Conservation (phyloP, 2,113 vertebrate species). For the Apaloderma vittatum region DNA sequence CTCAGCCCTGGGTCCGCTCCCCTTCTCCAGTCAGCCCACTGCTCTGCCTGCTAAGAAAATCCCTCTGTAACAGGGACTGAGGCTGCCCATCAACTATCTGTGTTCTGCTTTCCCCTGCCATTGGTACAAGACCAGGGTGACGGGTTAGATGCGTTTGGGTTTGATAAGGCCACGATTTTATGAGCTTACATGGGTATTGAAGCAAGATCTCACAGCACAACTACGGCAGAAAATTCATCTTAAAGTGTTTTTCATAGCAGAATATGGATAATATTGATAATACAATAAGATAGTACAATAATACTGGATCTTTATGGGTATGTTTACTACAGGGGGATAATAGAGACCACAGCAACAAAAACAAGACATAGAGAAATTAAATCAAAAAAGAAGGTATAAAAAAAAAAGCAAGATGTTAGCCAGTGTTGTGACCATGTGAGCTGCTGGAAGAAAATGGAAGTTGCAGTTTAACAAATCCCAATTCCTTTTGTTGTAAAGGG, state of each 20-base stretch:
- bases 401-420: neutral
- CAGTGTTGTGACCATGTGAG: neutral
- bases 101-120: neutral
- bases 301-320: neutral
- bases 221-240: neutral
- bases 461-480: neutral
- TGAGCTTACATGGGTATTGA: neutral
- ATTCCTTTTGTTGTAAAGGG: neutral
- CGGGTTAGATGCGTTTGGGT: neutral
- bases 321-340: neutral
- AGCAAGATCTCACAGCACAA: neutral
- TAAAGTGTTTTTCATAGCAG: neutral
- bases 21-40: neutral
- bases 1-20: fast-evolving
- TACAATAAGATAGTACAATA: neutral
- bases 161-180: neutral
- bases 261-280: neutral
- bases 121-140: neutral
- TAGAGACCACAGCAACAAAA: neutral
- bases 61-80: neutral
- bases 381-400: neutral
- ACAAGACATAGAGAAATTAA: neutral
- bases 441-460: neutral
- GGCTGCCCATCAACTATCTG: neutral
- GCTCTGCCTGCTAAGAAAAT: neutral